Base-by-base conservation (phyloP, 2,888 invertebrate species). In the Digitonthophagus gazella region DNA sequence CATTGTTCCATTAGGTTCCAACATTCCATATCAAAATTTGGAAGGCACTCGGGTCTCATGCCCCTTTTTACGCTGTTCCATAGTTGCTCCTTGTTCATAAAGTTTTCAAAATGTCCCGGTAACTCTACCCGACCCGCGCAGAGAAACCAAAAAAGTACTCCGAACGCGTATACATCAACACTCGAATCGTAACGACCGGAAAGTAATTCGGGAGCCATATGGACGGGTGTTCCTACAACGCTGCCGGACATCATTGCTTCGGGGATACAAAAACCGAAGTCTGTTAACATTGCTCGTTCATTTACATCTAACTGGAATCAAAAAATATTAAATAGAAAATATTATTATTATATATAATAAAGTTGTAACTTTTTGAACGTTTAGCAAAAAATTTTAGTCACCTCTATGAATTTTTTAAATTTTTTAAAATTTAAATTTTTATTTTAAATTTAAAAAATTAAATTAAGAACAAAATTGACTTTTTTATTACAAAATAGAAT, bases 191-290 rank as follows among this genome's bases (percentile, higher is more conserved):
- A 95, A 71, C 89, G 88, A 0, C 94, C 93, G 11, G 88, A 89
- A 70, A 95, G 86, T 65, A 96, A 85, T 81, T 96, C 95, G 0
- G 96, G 96, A 8, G 95, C 95, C 95, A 96, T 95, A 81, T 96
- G 95, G 69, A 94, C 92, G 0, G 95, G 96, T 2, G 93, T 93
- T 61, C 93, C 95, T 18, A 95, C 95, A 71, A 95, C 90, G 72
- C 93, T 94, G 44, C 95, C 95, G 0, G 93, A 93, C 88, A 96
- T 92, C 87, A 95, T 93, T 0, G 95, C 93, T 79, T 93, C 93
- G 1, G 93, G 93, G 72, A 95, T 93, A 79, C 95, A 95, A 84
- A 96, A 96, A 0, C 95, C 95, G 18, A 96, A 87, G 84, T 96
- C 95, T 0, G 95, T 93, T 14, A 96, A 84, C 78, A 94, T 91